Evolutionary conservation across 2,888 invertebrate species (phyloP), one percentile per base, ranked within the genome.

Genomic region (Drosophila basisetae): DNA sequence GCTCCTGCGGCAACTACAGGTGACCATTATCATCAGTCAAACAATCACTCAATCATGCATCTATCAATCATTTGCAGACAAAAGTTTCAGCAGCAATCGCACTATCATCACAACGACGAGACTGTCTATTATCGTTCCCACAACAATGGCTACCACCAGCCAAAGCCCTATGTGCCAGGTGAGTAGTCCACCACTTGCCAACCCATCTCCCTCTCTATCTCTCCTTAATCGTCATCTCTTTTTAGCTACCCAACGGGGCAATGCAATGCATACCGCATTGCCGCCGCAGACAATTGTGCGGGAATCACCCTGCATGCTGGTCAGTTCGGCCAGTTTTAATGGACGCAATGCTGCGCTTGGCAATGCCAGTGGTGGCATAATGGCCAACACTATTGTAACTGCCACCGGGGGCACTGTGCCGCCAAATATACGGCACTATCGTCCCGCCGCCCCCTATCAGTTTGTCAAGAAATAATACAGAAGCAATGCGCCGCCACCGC

Each of bases 91-190:
- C 91, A 84, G 72, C 92, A 91, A 87, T 90, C 92, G 80, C 92
- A 92, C 82, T 92, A 91, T 90, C 92, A 92, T 80, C 92, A 91
- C 82, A 92, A 92, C 82, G 92, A 92, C 72, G 92, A 92, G 84
- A 91, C 92, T 88, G 92, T 92, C 78, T 92, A 92, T 61, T 92
- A 92, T 74, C 92, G 92, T 80, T 92, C 92, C 78, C 92, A 92
- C 67, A 92, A 91, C 62, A 92, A 89, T 67, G 83, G 83, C 68
- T 92, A 92, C 73, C 92, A 92, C 84, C 92, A 92, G 85, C 90
- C 90, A 82, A 92, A 92, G 80, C 91, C 92, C 68, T 92, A 92
- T 89, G 91, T 92, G 90, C 91, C 92, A 92, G 92, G 92, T 92
- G 68, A 79, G 84, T 83, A 16, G 16, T 9, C 16, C 25, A 25